phyloP scores from a whole-genome alignment of 2,797 vertebrate genomes.

The Hirundo rustica region DNA sequence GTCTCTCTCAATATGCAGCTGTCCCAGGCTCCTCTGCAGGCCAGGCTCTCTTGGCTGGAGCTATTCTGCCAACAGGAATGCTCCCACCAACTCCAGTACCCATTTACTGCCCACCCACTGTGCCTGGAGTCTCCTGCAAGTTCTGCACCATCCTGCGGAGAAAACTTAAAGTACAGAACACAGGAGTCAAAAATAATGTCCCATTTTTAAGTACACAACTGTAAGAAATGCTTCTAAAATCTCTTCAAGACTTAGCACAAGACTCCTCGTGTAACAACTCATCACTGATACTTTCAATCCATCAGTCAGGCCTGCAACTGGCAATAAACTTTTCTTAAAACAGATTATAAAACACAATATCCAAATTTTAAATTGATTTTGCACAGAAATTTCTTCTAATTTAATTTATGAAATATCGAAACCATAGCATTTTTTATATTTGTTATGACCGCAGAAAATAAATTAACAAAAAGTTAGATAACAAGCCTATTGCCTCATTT shows the following conservation, averaged over 20 bases:
- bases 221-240: background rate
- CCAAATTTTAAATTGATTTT: conserved; percentile 15
- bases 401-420: conserved; percentile 3
- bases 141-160: background rate
- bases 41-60: background rate
- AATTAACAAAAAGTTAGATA: background rate
- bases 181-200: background rate
- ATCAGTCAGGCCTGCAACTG: background rate
- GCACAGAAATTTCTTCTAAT: background rate
- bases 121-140: background rate
- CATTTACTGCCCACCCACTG: background rate
- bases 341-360: background rate
- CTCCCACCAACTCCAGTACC: background rate
- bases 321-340: background rate
- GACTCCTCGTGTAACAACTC: background rate
- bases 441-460: background rate
- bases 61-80: background rate
- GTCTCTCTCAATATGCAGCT: background rate
- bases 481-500: background rate
- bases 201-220: background rate
- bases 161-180: background rate
- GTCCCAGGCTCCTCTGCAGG: background rate
- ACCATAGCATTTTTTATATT: background rate
- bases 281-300: background rate
- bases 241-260: background rate